Conservation (phyloP, 2,113 vertebrate genomes). For the Phasianus colchicus region DNA sequence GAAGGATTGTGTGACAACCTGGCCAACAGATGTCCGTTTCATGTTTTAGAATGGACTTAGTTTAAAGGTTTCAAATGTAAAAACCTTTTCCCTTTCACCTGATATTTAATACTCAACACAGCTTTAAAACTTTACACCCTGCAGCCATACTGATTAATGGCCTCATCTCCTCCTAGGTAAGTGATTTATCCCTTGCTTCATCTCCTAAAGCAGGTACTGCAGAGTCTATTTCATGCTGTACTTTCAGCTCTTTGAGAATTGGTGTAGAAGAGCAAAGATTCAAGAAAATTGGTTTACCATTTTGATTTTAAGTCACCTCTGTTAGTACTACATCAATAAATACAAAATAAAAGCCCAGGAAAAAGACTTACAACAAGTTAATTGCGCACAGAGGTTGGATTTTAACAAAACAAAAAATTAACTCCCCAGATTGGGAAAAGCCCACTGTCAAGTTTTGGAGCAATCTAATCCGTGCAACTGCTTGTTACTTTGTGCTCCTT, state of each 20-base stretch:
- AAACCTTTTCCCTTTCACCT: constrained; percentile 8
- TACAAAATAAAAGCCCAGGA: not conserved
- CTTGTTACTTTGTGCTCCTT: not conserved
- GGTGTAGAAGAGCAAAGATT: not conserved
- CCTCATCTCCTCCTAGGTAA: not conserved
- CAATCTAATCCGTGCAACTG: not conserved
- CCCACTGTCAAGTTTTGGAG: not conserved
- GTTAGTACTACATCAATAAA: not conserved
- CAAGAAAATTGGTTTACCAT: not conserved
- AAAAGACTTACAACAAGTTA: not conserved
- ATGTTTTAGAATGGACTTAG: constrained; percentile 58
- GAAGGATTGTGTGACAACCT: constrained; percentile 45
- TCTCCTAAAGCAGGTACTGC: not conserved
- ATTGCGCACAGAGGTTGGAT: not conserved
- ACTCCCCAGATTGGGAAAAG: not conserved
- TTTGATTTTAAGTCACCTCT: constrained; percentile 2
- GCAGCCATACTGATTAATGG: constrained; percentile 52
- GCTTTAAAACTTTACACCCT: constrained; percentile 8
- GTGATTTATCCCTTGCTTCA: constrained; percentile 22
- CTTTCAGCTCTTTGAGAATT: constrained; percentile 21
- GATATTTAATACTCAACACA: constrained; percentile 38
- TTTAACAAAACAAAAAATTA: not conserved
- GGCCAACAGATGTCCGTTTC: constrained; percentile 59
- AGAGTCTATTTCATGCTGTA: not conserved
- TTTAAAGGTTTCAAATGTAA: constrained; percentile 52